These are phyloP conservation scores for Hypsopygia costalis DNA, from an alignment of 2,888 invertebrate genomes.

Conservation along the genomic window DNA sequence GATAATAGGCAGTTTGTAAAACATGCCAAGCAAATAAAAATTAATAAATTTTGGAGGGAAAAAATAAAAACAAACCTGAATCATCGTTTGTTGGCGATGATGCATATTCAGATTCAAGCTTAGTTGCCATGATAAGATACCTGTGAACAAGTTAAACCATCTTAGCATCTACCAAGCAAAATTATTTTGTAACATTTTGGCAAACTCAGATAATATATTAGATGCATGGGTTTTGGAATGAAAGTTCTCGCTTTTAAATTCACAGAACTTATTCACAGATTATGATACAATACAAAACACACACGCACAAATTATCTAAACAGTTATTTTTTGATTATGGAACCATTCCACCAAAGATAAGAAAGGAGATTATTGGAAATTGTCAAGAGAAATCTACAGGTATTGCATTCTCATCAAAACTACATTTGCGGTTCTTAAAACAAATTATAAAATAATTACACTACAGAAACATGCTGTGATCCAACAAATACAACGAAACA, in stretches of 20 bases:
- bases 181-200: constrained; percentile 1
- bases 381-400: background rate
- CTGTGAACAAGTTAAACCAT: constrained; percentile 62
- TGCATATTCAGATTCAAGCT: constrained; percentile 60
- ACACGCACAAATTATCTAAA: too few relatives aligned
- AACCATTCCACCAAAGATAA: background rate
- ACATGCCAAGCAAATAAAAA: constrained; percentile 5
- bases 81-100: constrained; percentile 64
- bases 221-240: too few relatives aligned
- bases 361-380: too few relatives aligned
- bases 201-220: background rate
- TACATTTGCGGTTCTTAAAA: background rate
- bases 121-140: constrained; percentile 68
- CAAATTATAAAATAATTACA: background rate
- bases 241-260: constrained; percentile 1
- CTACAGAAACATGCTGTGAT: constrained; percentile 5
- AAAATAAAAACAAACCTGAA: constrained; percentile 59
- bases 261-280: constrained; percentile 35
- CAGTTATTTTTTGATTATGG: background rate
- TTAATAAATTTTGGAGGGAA: constrained; percentile 4
- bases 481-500: background rate
- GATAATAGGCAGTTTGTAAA: background rate
- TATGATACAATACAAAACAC: background rate
- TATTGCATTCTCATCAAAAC: background rate
- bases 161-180: constrained; percentile 2